Percentiles rank a stretch among this genome's conserved stretches.
Conservation (phyloP, 1,140 invertebrate genomes). For the Spodoptera litura region DNA sequence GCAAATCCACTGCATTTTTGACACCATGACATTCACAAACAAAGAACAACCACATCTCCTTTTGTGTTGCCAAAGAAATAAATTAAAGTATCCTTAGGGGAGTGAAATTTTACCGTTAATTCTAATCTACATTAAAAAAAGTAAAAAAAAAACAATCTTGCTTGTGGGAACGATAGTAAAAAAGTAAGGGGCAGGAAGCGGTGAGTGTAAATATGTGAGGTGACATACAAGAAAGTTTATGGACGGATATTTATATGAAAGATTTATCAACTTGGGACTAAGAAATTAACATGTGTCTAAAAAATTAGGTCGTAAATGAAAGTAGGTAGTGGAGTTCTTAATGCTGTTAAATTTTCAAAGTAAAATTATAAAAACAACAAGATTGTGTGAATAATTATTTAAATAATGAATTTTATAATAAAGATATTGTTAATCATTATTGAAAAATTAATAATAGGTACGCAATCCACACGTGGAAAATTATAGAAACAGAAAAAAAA, state of each 20-base stretch:
- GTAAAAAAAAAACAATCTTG: slow-evolving; percentile 73
- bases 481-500: too few species aligned
- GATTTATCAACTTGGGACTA: slow-evolving; percentile 70
- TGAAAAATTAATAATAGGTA: too few species aligned
- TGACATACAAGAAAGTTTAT: slow-evolving; percentile 74
- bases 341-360: neutral
- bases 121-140: slow-evolving; percentile 81
- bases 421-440: too few species aligned
- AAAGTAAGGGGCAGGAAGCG: slow-evolving; percentile 74
- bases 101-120: slow-evolving; percentile 82
- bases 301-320: slow-evolving; percentile 30
- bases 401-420: too few species aligned
- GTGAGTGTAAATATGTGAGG: slow-evolving; percentile 78
- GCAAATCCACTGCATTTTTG: slow-evolving; percentile 59
- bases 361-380: too few species aligned
- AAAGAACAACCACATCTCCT: slow-evolving; percentile 81
- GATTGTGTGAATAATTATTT: too few species aligned
- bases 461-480: too few species aligned
- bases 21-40: slow-evolving; percentile 70
- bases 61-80: slow-evolving; percentile 80
- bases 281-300: slow-evolving; percentile 15
- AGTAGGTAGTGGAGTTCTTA: neutral
- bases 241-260: slow-evolving; percentile 76
- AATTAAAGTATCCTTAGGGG: slow-evolving; percentile 85
- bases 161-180: slow-evolving; percentile 81